Conservation (phyloP, 2,888 invertebrate genomes). For the Polyploca ridens region DNA sequence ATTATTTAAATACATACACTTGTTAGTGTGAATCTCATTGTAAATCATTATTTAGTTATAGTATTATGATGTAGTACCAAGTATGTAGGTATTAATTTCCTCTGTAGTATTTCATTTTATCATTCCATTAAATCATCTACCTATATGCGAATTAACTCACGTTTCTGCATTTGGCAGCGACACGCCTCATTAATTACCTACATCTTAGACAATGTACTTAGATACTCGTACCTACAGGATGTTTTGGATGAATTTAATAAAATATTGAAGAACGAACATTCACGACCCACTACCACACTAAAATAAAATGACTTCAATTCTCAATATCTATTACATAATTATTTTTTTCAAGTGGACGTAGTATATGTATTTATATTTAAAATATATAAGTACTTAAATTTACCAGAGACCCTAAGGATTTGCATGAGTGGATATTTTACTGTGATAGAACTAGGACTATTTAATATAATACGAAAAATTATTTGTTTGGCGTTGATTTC, state of each 20-base stretch:
- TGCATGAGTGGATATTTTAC: conserved; percentile 68
- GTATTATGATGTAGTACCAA: conserved; percentile 21
- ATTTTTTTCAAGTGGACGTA: neutral
- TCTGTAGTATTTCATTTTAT: conserved; percentile 49
- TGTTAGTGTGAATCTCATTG: conserved; percentile 55
- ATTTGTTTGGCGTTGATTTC: conserved; percentile 27
- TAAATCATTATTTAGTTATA: conserved; percentile 28
- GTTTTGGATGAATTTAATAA: neutral
- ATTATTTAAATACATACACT: conserved; percentile 31
- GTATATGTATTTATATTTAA: neutral
- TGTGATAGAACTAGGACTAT: conserved; percentile 81
- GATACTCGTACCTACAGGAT: neutral
- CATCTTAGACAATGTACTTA: neutral
- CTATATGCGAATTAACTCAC: conserved; percentile 4
- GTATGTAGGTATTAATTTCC: conserved; percentile 26
- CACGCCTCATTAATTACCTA: neutral
- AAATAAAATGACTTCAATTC: neutral
- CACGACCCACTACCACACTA: neutral
- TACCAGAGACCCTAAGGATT: conserved; percentile 16
- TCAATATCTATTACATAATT: neutral
- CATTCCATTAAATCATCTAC: conserved; percentile 59
- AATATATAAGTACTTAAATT: neutral
- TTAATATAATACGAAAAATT: conserved; percentile 36
- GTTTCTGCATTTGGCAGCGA: neutral
- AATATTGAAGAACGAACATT: neutral